Conservation (phyloP, 2,888 invertebrate species). For the Himalopsyche kuldschensis region DNA sequence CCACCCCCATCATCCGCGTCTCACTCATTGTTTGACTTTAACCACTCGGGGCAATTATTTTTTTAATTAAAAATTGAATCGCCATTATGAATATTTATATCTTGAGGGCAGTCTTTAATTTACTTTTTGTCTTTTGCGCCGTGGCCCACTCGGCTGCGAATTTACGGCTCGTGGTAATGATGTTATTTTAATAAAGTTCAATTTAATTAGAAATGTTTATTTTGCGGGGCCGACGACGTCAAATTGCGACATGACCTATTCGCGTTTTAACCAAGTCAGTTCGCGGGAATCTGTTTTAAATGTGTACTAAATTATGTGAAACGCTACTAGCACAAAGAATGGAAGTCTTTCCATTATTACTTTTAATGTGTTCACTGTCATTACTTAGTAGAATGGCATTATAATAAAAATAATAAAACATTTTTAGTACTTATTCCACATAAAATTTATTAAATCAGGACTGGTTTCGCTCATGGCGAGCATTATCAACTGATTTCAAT, state of each 20-base stretch:
- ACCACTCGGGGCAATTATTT: not conserved
- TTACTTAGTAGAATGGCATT: no score
- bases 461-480: no score
- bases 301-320: no score
- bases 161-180: not conserved
- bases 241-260: not conserved
- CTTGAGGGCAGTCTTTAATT: not conserved
- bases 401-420: no score
- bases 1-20: not conserved
- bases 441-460: no score
- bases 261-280: not conserved
- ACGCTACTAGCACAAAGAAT: no score
- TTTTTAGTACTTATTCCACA: no score
- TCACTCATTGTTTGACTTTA: not conserved
- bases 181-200: not conserved
- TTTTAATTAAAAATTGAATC: not conserved
- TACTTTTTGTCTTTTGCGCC: not conserved
- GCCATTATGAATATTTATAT: not conserved
- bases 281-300: no score
- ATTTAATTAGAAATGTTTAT: not conserved
- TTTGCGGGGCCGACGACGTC: not conserved
- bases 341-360: no score
- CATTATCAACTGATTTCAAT: no score
- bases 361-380: no score
- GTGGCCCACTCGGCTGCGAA: not conserved